Base-by-base conservation (phyloP, 2,113 vertebrate species). In the Muscicapa adusta region DNA sequence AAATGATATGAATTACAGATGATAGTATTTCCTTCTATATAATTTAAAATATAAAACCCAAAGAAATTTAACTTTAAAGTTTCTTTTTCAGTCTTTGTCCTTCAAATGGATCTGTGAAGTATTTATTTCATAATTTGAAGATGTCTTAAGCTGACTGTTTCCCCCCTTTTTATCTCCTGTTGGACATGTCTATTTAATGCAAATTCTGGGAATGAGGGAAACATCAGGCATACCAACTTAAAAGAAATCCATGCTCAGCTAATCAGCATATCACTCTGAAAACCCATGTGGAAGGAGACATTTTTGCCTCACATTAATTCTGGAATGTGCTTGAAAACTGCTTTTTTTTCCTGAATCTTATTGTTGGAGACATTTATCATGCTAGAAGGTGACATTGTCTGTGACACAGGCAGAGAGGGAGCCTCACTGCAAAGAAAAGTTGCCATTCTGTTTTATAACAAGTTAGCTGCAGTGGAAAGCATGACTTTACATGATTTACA, bases 1-100 rank as follows among this genome's bases (percentile, higher is more conserved):
- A 95, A 95, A 85, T 82, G 13, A 57, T 96, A 88, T 84, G 87
- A 85, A 93, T 93, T 91, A 67, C 73, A 75, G 53, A 76, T 12
- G 3, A 67, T 56, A 36, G 36, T 75, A 73, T 92, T 96, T 89
- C 56, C 83, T 83, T 92, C 91, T 82, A 54, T 53, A 63, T 5
- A 0, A 2, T 88, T 88, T 82, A 22, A 90, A 82, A 93, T 94
- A 78, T 48, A 76, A 93, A 81, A 47, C 16, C 29, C 22, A 20
- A 62, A 89, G 26, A 85, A 86, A 58, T 65, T 80, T 78, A 70
- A 78, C 85, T 86, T 15, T 63, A 58, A 84, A 81, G 50, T 57
- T 79, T 8, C 33, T 54, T 90, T 96, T 91, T 25, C 34, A 13
- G 68, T 79, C 34, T 56, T 80, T 78, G 34, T 76, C 72, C 68